Conservation (phyloP, 2,797 vertebrate species). For the Typhlichthys subterraneus region DNA sequence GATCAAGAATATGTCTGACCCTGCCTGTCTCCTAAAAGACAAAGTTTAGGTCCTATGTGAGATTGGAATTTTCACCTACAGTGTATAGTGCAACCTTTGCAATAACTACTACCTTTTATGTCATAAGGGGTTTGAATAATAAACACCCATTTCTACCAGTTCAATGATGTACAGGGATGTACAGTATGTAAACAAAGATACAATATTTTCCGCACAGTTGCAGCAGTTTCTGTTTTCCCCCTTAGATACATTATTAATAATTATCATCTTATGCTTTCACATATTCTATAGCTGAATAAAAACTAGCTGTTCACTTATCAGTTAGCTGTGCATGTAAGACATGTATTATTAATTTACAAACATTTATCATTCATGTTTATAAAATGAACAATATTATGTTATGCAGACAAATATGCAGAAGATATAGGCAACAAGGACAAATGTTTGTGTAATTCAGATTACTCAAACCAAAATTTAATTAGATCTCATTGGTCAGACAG, state of each 20-base stretch:
- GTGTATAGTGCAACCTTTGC: conserved; percentile 38
- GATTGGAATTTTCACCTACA: conserved; percentile 59
- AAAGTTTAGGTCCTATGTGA: conserved; percentile 42
- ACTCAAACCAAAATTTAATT: too few relatives aligned
- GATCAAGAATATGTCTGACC: conserved; percentile 34
- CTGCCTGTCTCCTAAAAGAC: conserved; percentile 25
- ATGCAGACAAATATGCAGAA: too few relatives aligned
- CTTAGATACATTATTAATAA: conserved; percentile 17
- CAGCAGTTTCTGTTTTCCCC: background rate
- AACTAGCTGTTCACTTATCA: too few relatives aligned
- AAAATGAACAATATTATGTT: too few relatives aligned
- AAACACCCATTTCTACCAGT: conserved; percentile 40
- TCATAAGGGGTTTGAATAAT: conserved; percentile 38
- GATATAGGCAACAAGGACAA: too few relatives aligned
- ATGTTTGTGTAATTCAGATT: too few relatives aligned
- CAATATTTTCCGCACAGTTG: conserved; percentile 30
- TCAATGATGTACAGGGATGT: conserved; percentile 12
- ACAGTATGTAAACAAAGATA: background rate
- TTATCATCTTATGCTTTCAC: conserved; percentile 10
- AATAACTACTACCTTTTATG: conserved; percentile 44
- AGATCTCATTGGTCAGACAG: too few relatives aligned
- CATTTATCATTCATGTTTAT: too few relatives aligned
- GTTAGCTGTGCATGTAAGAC: too few relatives aligned
- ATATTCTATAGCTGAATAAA: conserved; percentile 5
- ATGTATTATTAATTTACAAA: too few relatives aligned